Percentiles rank a stretch among this genome's conserved stretches.
Conservation (phyloP, 2,888 invertebrate genomes). For the Clunio marinus region DNA sequence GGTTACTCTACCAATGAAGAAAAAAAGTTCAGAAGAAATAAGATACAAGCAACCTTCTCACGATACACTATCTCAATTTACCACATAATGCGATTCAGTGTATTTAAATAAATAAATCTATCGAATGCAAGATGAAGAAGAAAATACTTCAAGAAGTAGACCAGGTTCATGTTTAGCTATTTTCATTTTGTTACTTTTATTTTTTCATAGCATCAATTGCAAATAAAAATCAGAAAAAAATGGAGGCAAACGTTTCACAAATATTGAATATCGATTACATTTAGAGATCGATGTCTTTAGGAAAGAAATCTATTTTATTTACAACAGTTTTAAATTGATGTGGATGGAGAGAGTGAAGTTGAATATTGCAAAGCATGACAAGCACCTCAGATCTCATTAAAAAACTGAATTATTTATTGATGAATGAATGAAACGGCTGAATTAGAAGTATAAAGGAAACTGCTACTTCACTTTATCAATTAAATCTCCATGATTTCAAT, state of each 20-base stretch:
- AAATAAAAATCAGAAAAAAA: too few relatives aligned
- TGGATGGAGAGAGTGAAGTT: not conserved
- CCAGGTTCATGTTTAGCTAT: too few relatives aligned
- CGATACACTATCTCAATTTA: constrained; percentile 35
- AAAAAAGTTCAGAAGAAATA: constrained; percentile 1
- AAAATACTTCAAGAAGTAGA: not conserved
- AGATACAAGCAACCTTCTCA: constrained; percentile 34
- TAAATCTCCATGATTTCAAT: not conserved
- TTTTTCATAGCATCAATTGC: too few relatives aligned
- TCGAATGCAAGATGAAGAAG: not conserved
- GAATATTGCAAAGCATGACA: constrained; percentile 13
- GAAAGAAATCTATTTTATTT: not conserved
- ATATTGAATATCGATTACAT: not conserved
- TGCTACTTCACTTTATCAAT: constrained; percentile 2
- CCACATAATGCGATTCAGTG: constrained; percentile 30
- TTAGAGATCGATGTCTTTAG: not conserved
- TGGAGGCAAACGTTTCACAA: not conserved
- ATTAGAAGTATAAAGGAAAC: not conserved
- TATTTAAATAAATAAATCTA: constrained; percentile 7
- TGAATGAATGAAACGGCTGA: not conserved
- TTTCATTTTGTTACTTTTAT: too few relatives aligned
- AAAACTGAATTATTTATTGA: constrained; percentile 23
- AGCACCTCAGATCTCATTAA: constrained; percentile 21
- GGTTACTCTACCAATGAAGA: not conserved
- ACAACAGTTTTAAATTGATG: not conserved